Evolutionary conservation across 2,797 vertebrate genomes (phyloP), one percentile per base, ranked within the genome.

Genomic region (Alauda arvensis): DNA sequence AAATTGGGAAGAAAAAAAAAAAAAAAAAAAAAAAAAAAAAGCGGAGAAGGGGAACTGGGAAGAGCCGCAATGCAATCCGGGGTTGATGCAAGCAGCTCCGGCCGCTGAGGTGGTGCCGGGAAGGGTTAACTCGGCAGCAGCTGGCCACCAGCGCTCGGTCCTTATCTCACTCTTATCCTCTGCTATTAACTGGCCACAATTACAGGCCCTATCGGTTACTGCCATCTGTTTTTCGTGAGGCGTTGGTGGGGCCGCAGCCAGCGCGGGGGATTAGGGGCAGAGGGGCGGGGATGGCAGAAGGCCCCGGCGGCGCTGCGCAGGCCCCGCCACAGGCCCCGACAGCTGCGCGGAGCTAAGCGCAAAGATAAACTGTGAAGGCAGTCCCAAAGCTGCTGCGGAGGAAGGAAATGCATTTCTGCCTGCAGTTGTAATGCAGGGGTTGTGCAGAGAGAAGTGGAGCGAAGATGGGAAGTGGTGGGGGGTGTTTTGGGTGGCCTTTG

Each of bases 181-280:
- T 78, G 86, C 96, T 96, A 96, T 96, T 93, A 96, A 95, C 91
- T 93, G 95, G 91, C 91, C 96, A 95, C 94, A 92, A 94, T 96
- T 91, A 92, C 31, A 13, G 88, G 56, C 68, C 74, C 0, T 85
- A 98, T 98, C 97, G 71, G 95, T 97, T 98, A 96, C 97, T 95
- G 93, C 96, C 97, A 97, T 97, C 97, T 97, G 97, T 97, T 97
- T 96, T 68, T 96, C 93, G 77, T 26, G 71, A 92, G 93, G 95
- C 89, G 12, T 88, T 88, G 93, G 67, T 79, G 69, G 92, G 95
- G 90, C 74, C 17, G 77, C 14, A 18, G 96, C 96, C 96, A 96
- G 95, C 94, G 80, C 83, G 91, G 92, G 12, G 96, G 97, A 97
- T 97, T 97, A 97, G 94, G 96, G 87, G 91, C 94, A 95, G 89